phyloP scores from a whole-genome alignment of 2,888 invertebrate species.

The Phania funesta region DNA sequence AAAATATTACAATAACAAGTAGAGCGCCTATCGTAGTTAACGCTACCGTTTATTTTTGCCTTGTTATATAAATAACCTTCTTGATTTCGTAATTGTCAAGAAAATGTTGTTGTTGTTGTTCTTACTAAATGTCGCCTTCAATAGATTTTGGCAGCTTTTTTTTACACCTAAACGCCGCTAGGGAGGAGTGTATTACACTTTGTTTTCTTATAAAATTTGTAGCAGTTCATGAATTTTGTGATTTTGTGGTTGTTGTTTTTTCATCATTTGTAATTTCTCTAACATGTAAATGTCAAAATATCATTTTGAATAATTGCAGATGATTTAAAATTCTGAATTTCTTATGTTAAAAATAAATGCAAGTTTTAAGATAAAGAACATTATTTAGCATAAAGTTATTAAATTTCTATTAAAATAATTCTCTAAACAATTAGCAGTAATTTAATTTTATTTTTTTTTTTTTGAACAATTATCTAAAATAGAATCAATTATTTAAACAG shows the following conservation, averaged over 20 bases:
- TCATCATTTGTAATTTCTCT: neutral
- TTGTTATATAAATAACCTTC: neutral
- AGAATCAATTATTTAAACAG: slow-evolving; percentile 4
- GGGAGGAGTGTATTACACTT: slow-evolving; percentile 63
- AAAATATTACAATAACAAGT: neutral
- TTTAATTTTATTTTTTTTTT: neutral
- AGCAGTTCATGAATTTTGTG: neutral
- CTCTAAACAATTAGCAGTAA: slow-evolving; percentile 29
- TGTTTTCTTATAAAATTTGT: slow-evolving; percentile 3
- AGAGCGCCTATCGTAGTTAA: neutral
- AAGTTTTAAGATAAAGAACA: neutral
- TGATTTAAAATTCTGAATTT: slow-evolving; percentile 41
- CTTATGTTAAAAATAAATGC: neutral
- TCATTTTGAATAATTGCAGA: slow-evolving; percentile 55
- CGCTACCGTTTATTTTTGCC: neutral
- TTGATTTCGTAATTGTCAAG: slow-evolving; percentile 28
- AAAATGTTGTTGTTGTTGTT: slow-evolving; percentile 51
- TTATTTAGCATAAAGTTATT: neutral
- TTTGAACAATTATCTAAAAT: neutral
- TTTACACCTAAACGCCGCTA: slow-evolving; percentile 29
- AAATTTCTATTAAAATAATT: slow-evolving; percentile 23
- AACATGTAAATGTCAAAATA: slow-evolving; percentile 49
- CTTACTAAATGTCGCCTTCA: slow-evolving; percentile 73
- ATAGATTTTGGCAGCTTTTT: slow-evolving; percentile 75
- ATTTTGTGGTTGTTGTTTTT: neutral